Percentiles rank a stretch among this genome's conserved stretches.
Conservation (phyloP, 2,888 invertebrate genomes). For the Branchipolynoe longqiensis region DNA sequence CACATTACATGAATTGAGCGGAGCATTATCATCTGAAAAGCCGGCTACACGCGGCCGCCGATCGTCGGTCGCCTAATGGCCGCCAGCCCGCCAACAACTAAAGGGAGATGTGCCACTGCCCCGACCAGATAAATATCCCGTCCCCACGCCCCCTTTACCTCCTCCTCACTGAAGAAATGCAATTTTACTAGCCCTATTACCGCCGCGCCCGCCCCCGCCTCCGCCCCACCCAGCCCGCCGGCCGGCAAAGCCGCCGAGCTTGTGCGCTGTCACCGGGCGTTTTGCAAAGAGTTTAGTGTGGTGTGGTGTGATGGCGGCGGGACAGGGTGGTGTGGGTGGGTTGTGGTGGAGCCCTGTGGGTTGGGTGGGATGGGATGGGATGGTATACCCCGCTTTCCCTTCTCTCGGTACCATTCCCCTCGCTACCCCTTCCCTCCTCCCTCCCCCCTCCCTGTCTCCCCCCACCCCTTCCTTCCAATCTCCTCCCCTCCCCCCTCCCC, state of each 20-base stretch:
- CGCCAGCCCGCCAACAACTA: not conserved
- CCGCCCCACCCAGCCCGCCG: not conserved
- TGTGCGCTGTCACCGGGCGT: not conserved
- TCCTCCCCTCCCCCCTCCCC: too few relatives aligned
- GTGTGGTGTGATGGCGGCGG: not conserved
- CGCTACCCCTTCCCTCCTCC: too few relatives aligned
- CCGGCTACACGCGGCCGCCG: not conserved
- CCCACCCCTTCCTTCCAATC: too few relatives aligned
- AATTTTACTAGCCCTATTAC: slow-evolving; percentile 17
- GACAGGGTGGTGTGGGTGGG: not conserved
- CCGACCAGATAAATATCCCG: slow-evolving; percentile 11
- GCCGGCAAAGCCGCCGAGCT: not conserved
- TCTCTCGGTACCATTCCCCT: too few relatives aligned
- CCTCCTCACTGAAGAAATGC: too few relatives aligned
- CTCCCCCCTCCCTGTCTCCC: too few relatives aligned
- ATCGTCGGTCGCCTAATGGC: not conserved
- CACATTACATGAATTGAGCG: slow-evolving; percentile 19
- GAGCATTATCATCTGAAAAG: slow-evolving; percentile 12
- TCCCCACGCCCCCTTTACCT: too few relatives aligned
- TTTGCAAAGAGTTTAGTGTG: not conserved
- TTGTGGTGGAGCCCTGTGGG: not conserved
- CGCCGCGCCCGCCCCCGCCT: not conserved
- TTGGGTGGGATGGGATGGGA: not conserved
- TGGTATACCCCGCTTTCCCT: too few relatives aligned
- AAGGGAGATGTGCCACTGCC: slow-evolving; percentile 13